These are phyloP conservation scores for Sylvilagus bachmani DNA, from an alignment of 2,113 vertebrate genomes.

Conservation along the genomic window DNA sequence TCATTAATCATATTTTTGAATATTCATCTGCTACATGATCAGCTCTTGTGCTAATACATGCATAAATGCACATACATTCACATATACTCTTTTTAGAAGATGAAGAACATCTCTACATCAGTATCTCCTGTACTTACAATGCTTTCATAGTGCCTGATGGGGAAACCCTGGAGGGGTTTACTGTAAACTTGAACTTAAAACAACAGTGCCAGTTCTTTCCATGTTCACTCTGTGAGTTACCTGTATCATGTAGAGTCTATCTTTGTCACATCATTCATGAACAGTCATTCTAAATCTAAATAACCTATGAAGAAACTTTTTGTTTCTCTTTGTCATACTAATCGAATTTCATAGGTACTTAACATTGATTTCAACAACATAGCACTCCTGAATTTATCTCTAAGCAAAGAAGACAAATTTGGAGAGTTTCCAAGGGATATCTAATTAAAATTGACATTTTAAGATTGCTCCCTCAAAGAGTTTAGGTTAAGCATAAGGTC, in stretches of 20 bases:
- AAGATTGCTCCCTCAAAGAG: slow-evolving; percentile 30
- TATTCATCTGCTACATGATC: neutral
- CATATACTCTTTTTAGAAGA: neutral
- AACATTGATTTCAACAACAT: slow-evolving; percentile 48
- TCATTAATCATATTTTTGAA: neutral
- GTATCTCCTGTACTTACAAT: neutral
- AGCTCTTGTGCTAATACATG: neutral
- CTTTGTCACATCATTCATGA: neutral
- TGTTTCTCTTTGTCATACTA: neutral
- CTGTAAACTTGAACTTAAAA: neutral
- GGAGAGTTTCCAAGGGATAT: slow-evolving; percentile 21
- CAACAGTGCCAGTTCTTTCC: neutral
- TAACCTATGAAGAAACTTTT: neutral
- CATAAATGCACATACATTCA: too few species aligned
- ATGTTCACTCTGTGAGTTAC: neutral
- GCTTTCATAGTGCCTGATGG: neutral
- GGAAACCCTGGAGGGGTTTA: neutral
- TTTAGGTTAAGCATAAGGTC: slow-evolving; percentile 48
- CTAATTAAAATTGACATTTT: slow-evolving; percentile 67
- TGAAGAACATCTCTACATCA: neutral
- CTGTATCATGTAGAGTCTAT: neutral
- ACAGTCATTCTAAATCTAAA: neutral
- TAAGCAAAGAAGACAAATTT: slow-evolving; percentile 43
- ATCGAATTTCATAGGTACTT: neutral
- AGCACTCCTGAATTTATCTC: slow-evolving; percentile 46